A percentile compares a stretch with the other conserved stretches of the same genome.
Conservation (phyloP, 2,797 vertebrate species). For the Anguilla marmorata region DNA sequence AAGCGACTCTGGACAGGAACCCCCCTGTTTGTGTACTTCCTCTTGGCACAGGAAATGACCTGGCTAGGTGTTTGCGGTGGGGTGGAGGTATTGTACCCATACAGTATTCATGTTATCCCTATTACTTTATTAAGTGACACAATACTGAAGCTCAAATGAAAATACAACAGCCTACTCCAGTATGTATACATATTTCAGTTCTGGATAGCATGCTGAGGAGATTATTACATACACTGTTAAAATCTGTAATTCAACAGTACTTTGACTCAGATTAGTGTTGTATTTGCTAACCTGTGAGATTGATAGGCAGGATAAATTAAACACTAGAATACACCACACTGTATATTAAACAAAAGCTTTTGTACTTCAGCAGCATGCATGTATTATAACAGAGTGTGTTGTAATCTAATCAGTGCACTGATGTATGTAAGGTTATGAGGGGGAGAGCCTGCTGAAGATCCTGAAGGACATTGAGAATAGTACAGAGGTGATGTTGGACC, state of each 20-base stretch:
- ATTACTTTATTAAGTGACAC: not conserved
- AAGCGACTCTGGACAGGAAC: slow-evolving; percentile 87
- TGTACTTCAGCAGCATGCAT: not conserved
- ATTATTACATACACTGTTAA: not conserved
- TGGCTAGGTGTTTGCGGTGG: slow-evolving; percentile 92
- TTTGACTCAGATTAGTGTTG: not conserved
- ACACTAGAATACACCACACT: not conserved
- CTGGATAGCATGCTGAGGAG: not conserved
- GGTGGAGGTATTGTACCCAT: slow-evolving; percentile 85
- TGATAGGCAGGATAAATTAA: not conserved
- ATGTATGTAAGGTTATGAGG: slow-evolving; percentile 81
- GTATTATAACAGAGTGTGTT: not conserved
- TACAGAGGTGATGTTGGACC: slow-evolving; percentile 84
- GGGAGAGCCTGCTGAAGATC: slow-evolving; percentile 89
- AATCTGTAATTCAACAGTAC: not conserved
- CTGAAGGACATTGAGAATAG: slow-evolving; percentile 89
- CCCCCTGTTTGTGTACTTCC: slow-evolving; percentile 94
- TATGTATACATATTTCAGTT: not conserved
- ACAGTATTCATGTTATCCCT: slow-evolving; percentile 5
- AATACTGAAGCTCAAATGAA: slow-evolving; percentile 18
- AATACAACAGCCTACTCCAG: not conserved
- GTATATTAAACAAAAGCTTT: not conserved
- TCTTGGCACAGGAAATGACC: slow-evolving; percentile 92
- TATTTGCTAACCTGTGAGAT: not conserved
- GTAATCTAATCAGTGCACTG: slow-evolving; percentile 23